These are phyloP conservation scores for Ailurus styani DNA, from an alignment of 2,113 vertebrate genomes.

Conservation along the genomic window DNA sequence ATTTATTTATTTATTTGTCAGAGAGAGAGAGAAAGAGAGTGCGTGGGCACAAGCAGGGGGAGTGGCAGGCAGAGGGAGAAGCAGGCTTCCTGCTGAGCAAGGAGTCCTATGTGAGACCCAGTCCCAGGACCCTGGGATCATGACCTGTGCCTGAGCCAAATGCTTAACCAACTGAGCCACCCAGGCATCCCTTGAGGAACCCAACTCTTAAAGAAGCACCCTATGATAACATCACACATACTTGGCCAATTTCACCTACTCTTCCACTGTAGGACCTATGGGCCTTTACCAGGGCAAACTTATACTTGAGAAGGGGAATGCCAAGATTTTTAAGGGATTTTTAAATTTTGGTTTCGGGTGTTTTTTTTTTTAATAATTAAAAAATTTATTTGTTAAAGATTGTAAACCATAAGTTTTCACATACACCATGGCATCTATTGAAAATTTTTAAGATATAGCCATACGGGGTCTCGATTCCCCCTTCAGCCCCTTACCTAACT, in stretches of 20 bases:
- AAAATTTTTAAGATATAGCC: neutral
- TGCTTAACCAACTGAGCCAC: too few species aligned
- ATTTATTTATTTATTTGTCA: too few species aligned
- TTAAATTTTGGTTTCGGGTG: neutral
- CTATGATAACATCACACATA: neutral
- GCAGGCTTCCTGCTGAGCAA: too few species aligned
- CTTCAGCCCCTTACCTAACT: neutral
- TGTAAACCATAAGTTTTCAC: neutral
- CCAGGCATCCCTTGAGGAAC: neutral
- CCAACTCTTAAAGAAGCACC: neutral
- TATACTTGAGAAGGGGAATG: neutral
- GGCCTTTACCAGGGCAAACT: neutral
- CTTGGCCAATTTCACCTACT: neutral
- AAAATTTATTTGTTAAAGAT: neutral
- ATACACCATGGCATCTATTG: neutral
- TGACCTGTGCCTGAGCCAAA: too few species aligned
- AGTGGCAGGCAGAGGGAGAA: too few species aligned
- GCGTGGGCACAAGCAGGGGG: fast-evolving
- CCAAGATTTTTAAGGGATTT: neutral
- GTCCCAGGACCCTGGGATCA: too few species aligned
- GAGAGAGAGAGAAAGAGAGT: too few species aligned
- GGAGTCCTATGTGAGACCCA: too few species aligned
- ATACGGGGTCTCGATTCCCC: too few species aligned
- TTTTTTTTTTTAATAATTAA: neutral
- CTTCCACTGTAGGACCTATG: neutral